Evolutionary conservation across 2,797 vertebrate species (phyloP).

Genomic region (Rhinichthys osculus): DNA sequence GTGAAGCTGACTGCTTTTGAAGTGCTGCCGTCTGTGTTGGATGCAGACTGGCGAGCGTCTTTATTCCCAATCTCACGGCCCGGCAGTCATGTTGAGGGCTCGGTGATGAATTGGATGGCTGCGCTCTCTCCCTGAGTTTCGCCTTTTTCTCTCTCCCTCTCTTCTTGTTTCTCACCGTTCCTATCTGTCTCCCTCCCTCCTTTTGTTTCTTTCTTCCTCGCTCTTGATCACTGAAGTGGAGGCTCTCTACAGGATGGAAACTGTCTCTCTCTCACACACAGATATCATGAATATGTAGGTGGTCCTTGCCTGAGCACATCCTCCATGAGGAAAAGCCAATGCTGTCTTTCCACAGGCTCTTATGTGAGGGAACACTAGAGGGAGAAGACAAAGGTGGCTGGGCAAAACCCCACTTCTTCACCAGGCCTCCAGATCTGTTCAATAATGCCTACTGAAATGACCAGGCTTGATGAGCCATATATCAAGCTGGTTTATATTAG

Average conservation of each 20-base stretch:
- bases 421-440: neutral
- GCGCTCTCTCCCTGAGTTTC: slow-evolving; percentile 39
- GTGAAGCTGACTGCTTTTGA: slow-evolving; percentile 50
- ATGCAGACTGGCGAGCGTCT: slow-evolving; percentile 62
- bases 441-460: neutral
- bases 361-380: slow-evolving; percentile 51
- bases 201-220: slow-evolving; percentile 35
- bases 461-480: neutral
- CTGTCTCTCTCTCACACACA: slow-evolving; percentile 22
- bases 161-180: slow-evolving; percentile 30
- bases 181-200: slow-evolving; percentile 43
- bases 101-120: slow-evolving; percentile 57
- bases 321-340: slow-evolving; percentile 46
- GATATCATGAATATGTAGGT: slow-evolving; percentile 61
- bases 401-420: slow-evolving; percentile 1
- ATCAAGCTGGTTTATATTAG: neutral
- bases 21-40: slow-evolving; percentile 48
- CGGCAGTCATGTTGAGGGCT: slow-evolving; percentile 50
- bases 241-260: slow-evolving; percentile 54
- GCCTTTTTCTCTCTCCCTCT: slow-evolving; percentile 23
- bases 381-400: slow-evolving; percentile 34
- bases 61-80: slow-evolving; percentile 62
- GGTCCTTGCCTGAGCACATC: slow-evolving; percentile 47
- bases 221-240: slow-evolving; percentile 61
- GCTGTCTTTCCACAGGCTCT: slow-evolving; percentile 59